Conservation (phyloP, 2,113 vertebrate genomes). For the Phalacrocorax brasilianus region DNA sequence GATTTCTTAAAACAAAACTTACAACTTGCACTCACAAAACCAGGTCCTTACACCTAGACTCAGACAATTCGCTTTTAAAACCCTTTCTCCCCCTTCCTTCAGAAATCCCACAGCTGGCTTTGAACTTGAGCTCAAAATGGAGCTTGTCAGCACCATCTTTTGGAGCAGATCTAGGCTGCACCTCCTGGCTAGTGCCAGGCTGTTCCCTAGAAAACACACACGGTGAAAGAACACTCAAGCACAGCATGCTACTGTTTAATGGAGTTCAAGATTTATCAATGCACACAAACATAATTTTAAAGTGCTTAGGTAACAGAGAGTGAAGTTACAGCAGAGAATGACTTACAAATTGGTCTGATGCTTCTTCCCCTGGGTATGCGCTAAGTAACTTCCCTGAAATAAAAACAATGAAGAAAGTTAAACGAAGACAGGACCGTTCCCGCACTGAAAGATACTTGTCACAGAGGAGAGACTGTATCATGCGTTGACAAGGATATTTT, state of each 20-base stretch:
- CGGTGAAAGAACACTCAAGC: neutral
- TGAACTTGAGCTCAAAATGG: neutral
- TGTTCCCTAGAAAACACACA: neutral
- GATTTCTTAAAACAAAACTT: neutral
- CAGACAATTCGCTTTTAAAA: neutral
- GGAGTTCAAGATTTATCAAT: neutral
- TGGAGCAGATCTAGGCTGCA: neutral
- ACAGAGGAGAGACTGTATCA: neutral
- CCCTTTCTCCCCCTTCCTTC: neutral
- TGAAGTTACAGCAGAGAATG: accelerated
- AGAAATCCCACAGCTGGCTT: neutral
- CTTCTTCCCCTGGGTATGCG: conserved; percentile 98
- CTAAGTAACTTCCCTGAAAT: conserved; percentile 92
- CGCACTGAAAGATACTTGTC: neutral
- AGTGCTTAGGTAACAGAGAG: neutral
- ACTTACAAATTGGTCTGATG: conserved; percentile 99
- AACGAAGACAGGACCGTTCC: neutral
- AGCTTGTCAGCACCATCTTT: neutral
- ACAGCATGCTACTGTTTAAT: accelerated
- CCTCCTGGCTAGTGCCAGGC: neutral
- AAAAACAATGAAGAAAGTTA: neutral
- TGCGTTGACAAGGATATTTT: neutral
- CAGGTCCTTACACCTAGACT: no score
- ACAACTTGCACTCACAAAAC: accelerated
- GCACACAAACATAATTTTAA: accelerated